These are phyloP conservation scores for Noctuana brunneofusca DNA, from an alignment of 2,888 invertebrate species.

Conservation along the genomic window DNA sequence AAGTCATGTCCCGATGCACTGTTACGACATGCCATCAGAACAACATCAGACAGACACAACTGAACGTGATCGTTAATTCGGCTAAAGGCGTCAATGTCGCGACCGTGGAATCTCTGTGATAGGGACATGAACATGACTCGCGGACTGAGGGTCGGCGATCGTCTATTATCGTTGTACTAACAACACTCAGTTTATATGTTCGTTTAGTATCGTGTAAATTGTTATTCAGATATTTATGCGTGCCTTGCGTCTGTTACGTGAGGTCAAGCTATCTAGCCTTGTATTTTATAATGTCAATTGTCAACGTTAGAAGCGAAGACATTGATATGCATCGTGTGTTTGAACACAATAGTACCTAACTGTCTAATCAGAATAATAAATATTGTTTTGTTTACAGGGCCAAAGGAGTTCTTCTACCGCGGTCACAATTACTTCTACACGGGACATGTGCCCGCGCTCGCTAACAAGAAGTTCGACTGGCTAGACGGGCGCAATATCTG, in stretches of 20 bases:
- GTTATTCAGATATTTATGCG: conserved; percentile 44
- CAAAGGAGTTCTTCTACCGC: conserved; percentile 94
- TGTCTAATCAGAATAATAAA: conserved; percentile 23
- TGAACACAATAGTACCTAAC: conserved; percentile 11
- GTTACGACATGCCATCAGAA: conserved; percentile 53
- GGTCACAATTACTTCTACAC: conserved; percentile 95
- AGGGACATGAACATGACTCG: conserved; percentile 46
- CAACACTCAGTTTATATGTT: conserved; percentile 31
- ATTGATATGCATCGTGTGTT: conserved; percentile 18
- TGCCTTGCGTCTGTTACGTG: conserved; percentile 43
- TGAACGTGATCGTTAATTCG: conserved; percentile 55
- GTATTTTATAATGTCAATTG: conserved; percentile 39
- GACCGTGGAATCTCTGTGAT: conserved; percentile 54
- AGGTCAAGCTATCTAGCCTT: conserved; percentile 47
- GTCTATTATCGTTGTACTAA: conserved; percentile 45
- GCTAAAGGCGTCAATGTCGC: conserved; percentile 66
- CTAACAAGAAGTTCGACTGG: conserved; percentile 94
- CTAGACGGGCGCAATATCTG: conserved; percentile 95
- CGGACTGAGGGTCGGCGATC: conserved; percentile 50
- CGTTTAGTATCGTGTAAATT: conserved; percentile 44
- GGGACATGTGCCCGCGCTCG: conserved; percentile 89
- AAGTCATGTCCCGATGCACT: conserved; percentile 44
- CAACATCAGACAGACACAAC: conserved; percentile 43
- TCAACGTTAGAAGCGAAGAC: conserved; percentile 27
- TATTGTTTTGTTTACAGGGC: conserved; percentile 83